Percentiles rank a stretch among this genome's conserved stretches.
These are phyloP conservation scores for Rhinoptilus africanus DNA, from an alignment of 2,113 vertebrate species.

Conservation along the genomic window DNA sequence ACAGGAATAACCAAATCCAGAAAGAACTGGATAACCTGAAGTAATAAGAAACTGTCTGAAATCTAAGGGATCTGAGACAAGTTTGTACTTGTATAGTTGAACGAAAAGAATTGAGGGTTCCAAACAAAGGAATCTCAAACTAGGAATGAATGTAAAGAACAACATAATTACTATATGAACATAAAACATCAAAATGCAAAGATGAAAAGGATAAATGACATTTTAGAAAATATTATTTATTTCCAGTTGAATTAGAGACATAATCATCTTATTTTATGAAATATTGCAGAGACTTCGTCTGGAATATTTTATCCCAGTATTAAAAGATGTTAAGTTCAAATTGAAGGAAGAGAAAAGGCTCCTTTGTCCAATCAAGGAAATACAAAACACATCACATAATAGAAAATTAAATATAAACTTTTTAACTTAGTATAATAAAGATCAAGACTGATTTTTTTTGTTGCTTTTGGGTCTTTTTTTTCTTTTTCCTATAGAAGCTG, in stretches of 20 bases:
- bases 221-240: not conserved
- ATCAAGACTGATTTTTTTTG: not conserved
- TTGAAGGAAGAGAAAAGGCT: not conserved
- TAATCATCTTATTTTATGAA: not conserved
- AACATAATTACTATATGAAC: not conserved
- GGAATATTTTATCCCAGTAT: not conserved
- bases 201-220: not conserved
- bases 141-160: not conserved
- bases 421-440: not conserved
- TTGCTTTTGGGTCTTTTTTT: rapidly evolving
- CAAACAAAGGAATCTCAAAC: not conserved
- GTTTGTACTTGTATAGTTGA: not conserved
- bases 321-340: not conserved
- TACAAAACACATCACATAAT: not conserved
- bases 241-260: not conserved
- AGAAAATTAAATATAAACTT: not conserved
- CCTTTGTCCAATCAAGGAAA: not conserved
- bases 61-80: not conserved
- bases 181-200: not conserved
- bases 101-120: not conserved
- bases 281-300: not conserved
- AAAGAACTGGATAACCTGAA: not conserved
- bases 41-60: not conserved
- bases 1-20: not conserved
- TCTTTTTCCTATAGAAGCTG: not conserved